Evolutionary conservation across 2,888 invertebrate genomes (phyloP), one percentile per base, ranked within the genome.

Genomic region (Cheilosia scutellata): DNA sequence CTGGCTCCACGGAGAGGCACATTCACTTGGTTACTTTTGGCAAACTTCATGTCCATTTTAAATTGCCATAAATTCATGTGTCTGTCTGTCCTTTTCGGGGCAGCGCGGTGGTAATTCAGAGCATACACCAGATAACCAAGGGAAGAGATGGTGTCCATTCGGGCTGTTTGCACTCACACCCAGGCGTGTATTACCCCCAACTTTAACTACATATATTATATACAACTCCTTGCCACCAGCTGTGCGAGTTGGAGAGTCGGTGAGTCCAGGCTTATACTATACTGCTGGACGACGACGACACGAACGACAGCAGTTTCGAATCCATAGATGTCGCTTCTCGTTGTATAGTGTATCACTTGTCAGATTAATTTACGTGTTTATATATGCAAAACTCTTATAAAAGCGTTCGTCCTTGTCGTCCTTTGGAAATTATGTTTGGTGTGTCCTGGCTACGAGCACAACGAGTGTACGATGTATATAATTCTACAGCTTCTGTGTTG

Each of bases 341-440:
- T 82, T 86, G 82, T 76, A 65, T 77, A 82, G 82, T 86, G 91
- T 91, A 91, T 91, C 91, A 91, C 91, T 91, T 91, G 91, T 91
- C 91, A 91, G 91, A 91, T 91, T 91, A 91, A 91, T 91, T 91
- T 91, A 91, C 91, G 91, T 91, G 90, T 91, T 91, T 91, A 89
- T 90, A 89, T 86, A 86, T 86, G 86, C 86, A 86, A 86, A 86
- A 86, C 82, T 86, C 86, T 86, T 86, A 86, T 86, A 86, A 82
- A 86, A 86, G 86, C 86, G 86, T 86, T 86, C 86, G 86, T 86
- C 86, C 86, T 86, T 86, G 86, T 86, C 86, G 82, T 86, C 86
- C 86, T 86, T 86, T 86, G 57, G 72, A 86, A 86, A 86, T 86
- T 82, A 82, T 82, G 82, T 82, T 86, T 82, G 76, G 86, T 82